Evolutionary conservation across 2,797 vertebrate species (phyloP).

Genomic region (Coreius guichenoti): DNA sequence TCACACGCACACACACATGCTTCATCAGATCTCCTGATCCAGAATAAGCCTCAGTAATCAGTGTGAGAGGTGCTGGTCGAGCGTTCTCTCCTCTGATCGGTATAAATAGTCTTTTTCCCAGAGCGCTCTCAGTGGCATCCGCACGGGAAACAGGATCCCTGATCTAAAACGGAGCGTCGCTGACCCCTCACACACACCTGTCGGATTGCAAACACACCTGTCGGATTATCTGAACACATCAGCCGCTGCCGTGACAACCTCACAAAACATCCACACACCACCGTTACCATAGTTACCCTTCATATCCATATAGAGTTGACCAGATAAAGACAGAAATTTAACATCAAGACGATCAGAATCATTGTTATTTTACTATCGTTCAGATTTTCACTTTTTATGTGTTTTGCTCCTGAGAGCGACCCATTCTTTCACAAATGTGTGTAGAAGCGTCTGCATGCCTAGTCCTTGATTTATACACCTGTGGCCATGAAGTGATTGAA

Average conservation of each 20-base stretch:
- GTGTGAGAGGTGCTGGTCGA: slow-evolving; percentile 1
- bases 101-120: slow-evolving; percentile 77
- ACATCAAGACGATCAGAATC: background rate
- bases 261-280: background rate
- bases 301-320: background rate
- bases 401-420: too few relatives aligned
- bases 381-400: too few relatives aligned
- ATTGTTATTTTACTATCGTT: background rate
- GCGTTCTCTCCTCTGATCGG: slow-evolving; percentile 64
- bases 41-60: slow-evolving; percentile 13
- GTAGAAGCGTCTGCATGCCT: too few relatives aligned
- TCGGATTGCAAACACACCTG: slow-evolving; percentile 5
- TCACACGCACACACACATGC: background rate
- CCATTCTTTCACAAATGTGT: too few relatives aligned
- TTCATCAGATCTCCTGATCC: background rate
- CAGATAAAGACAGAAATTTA: background rate
- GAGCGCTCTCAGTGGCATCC: slow-evolving; percentile 71
- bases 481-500: too few relatives aligned
- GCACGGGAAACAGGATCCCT: slow-evolving; percentile 74
- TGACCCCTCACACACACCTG: slow-evolving; percentile 31
- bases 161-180: slow-evolving; percentile 62
- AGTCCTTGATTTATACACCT: too few relatives aligned
- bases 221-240: slow-evolving; percentile 8
- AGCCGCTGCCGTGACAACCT: background rate
- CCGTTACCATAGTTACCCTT: background rate